Evolutionary conservation across 1,140 invertebrate species (phyloP).

Genomic region (Papilio dardanus): DNA sequence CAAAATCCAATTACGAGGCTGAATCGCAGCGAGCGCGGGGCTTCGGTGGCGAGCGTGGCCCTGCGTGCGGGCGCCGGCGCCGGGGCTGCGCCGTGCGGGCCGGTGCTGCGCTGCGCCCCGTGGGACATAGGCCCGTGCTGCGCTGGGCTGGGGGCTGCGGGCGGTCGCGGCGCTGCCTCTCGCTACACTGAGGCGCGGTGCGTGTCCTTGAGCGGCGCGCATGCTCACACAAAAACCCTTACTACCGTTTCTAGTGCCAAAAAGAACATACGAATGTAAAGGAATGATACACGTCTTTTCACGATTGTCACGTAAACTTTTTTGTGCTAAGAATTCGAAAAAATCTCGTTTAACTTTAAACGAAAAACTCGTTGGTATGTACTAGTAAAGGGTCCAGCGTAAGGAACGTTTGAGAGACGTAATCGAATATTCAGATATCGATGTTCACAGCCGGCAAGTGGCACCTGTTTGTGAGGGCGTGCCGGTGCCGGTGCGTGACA

Average conservation of each 20-base stretch:
- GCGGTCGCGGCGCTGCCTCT: conserved; percentile 68
- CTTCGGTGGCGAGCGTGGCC: conserved; percentile 74
- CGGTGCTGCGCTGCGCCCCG: conserved; percentile 65
- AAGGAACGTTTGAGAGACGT: not conserved
- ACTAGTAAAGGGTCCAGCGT: not conserved
- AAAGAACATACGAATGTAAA: conserved; percentile 55
- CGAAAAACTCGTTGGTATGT: not conserved
- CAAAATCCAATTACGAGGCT: conserved; percentile 81
- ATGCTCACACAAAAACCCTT: conserved; percentile 65
- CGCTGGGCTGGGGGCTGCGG: conserved; percentile 49
- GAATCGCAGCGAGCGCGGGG: conserved; percentile 78
- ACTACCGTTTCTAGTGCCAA: conserved; percentile 66
- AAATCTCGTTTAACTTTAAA: not conserved
- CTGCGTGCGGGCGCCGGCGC: conserved; percentile 58
- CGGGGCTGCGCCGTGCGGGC: conserved; percentile 58
- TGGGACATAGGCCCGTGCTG: conserved; percentile 48
- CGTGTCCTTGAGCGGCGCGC: conserved; percentile 75
- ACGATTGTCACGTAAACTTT: conserved; percentile 25
- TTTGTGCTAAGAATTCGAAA: not conserved
- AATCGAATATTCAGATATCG: conserved; percentile 35
- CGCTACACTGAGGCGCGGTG: conserved; percentile 76
- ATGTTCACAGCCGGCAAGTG: conserved; percentile 24
- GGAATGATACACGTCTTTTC: conserved; percentile 29
- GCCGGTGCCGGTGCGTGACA: conserved; percentile 62
- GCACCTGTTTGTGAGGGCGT: conserved; percentile 47